phyloP scores from a whole-genome alignment of 2,113 vertebrate species.

The Colossoma macropomum region DNA sequence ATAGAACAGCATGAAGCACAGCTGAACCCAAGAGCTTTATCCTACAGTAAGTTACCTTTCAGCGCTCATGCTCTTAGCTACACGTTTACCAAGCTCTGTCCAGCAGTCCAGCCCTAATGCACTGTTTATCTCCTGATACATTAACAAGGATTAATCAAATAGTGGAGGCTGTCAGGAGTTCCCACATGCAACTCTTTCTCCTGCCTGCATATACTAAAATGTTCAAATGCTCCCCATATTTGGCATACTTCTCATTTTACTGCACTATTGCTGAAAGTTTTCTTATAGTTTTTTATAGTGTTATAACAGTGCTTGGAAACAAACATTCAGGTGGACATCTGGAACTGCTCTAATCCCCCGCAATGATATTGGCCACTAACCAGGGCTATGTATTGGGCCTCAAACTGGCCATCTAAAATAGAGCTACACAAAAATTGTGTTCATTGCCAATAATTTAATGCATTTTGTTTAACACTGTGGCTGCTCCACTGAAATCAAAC shows the following conservation, averaged over 20 bases:
- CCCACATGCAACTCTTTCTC: too few species aligned
- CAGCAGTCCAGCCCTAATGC: not conserved
- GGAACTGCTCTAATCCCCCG: slow-evolving; percentile 27
- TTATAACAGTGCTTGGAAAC: slow-evolving; percentile 5
- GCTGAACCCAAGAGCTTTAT: not conserved
- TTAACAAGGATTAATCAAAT: slow-evolving; percentile 17
- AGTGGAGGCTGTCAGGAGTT: not conserved
- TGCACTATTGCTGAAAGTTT: not conserved
- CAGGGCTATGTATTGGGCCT: not conserved
- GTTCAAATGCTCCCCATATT: not conserved
- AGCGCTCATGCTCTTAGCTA: not conserved
- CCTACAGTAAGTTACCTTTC: not conserved
- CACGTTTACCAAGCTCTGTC: not conserved
- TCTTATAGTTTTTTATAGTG: not conserved
- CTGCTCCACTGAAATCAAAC: too few species aligned
- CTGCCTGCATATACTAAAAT: not conserved
- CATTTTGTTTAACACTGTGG: not conserved
- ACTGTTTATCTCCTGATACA: slow-evolving; percentile 7
- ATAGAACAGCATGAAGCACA: not conserved
- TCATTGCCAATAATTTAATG: not conserved
- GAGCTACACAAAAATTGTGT: not conserved
- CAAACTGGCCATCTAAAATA: not conserved
- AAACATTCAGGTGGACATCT: slow-evolving; percentile 5
- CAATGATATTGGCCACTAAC: not conserved
- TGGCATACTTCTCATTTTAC: not conserved